Evolutionary conservation across 2,888 invertebrate genomes (phyloP).

Genomic region (Apeira syringaria): DNA sequence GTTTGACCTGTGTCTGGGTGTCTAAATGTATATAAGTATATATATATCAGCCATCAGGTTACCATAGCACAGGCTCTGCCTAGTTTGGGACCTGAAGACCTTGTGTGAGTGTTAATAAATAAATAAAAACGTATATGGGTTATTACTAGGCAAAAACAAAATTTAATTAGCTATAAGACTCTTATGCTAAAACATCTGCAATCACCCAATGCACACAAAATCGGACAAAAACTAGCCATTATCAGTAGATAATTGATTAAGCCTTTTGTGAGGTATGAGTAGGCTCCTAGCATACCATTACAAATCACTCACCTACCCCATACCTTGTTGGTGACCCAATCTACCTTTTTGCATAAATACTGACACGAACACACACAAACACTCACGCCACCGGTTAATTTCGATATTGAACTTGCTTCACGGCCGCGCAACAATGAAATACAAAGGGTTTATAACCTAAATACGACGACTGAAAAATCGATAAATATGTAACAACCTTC

Average conservation of each 20-base stretch:
- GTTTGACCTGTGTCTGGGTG: too few relatives aligned
- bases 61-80: too few relatives aligned
- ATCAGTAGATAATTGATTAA: conserved; percentile 6
- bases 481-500: conserved; percentile 59
- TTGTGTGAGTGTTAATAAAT: too few relatives aligned
- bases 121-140: too few relatives aligned
- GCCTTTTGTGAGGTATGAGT: conserved; percentile 1
- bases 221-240: conserved; percentile 10
- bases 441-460: conserved; percentile 76
- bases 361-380: conserved; percentile 58
- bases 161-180: too few relatives aligned
- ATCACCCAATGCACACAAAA: background rate
- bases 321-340: conserved; percentile 28
- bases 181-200: too few relatives aligned
- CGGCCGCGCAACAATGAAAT: conserved; percentile 57
- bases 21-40: too few relatives aligned
- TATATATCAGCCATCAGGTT: too few relatives aligned
- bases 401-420: conserved; percentile 59
- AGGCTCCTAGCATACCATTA: background rate
- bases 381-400: conserved; percentile 54
- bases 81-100: too few relatives aligned
- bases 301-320: conserved; percentile 15
- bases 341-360: conserved; percentile 58
- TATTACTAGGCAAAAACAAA: too few relatives aligned
- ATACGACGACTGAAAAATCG: conserved; percentile 73